Evolutionary conservation across 1,140 invertebrate genomes (phyloP), one percentile per base, ranked within the genome.

Genomic region (Cydia fagiglandana): DNA sequence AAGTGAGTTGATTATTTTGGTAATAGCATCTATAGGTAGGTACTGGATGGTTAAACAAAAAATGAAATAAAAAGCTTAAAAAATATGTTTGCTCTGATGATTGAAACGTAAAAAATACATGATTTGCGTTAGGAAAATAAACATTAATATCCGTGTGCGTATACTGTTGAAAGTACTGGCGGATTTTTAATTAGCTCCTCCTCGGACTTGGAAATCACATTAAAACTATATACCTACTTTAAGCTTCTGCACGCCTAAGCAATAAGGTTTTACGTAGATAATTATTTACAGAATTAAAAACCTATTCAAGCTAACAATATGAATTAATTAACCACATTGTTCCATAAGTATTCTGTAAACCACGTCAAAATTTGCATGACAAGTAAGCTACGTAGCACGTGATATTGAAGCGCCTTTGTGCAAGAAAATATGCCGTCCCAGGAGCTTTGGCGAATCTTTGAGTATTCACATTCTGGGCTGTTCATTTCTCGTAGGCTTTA

Each of bases 31-130:
- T n/a, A n/a, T n/a, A 24, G 2, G 24, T 61, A 24, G 20, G 76
- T 77, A 77, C 77, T 78, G 77, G 77, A 78, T 78, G 77, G 77
- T 70, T 20, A 41, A 70, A 70, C 9, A 38, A 70, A 68, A 66
- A 47, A 47, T 47, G 13, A 15, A 47, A 41, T 41, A 1, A 41
- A 47, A 47, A 47, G 45, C 13, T 15, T n/a, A 17, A 20, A 38
- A 38, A 7, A 24, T 24, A 24, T 10, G 17, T 61, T 61, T 61
- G 17, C 15, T 0, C 7, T 61, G 20, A 61, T 61, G 56, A 24
- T 17, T 56, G 53, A 61, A 61, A 61, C 17, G 13, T 7, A 12
- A 9, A n/a, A 56, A 24, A 47, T 47, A 13, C 12, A 47, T 47
- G 45, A 47, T 4, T 47, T 47, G 45, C 2, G 45, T 13, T 47